phyloP scores from a whole-genome alignment of 2,888 invertebrate genomes.

The Leistus spinibarbis region DNA sequence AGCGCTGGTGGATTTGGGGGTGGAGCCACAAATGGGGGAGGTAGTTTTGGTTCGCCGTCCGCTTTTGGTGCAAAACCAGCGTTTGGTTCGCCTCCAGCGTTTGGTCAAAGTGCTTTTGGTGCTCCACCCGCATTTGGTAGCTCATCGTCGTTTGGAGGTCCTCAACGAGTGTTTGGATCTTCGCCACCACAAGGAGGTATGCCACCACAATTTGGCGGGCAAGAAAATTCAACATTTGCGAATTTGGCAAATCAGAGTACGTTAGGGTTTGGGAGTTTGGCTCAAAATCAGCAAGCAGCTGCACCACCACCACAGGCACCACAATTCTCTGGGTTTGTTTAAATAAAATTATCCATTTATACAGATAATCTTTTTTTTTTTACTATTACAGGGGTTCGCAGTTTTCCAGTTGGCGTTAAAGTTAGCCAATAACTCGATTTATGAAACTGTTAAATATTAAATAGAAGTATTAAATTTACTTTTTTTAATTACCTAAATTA shows the following conservation, averaged over 20 bases:
- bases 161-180: slow-evolving; percentile 55
- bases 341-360: neutral
- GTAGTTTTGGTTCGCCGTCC: slow-evolving; percentile 40
- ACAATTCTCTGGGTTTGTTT: slow-evolving; percentile 53
- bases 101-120: slow-evolving; percentile 52
- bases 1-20: neutral
- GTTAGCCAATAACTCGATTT: neutral
- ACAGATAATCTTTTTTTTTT: slow-evolving; percentile 2
- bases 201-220: slow-evolving; percentile 42
- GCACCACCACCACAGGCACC: slow-evolving; percentile 51
- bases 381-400: slow-evolving; percentile 52
- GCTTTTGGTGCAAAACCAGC: slow-evolving; percentile 46
- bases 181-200: slow-evolving; percentile 24
- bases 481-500: too few species aligned
- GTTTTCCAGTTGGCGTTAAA: slow-evolving; percentile 56
- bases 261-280: slow-evolving; percentile 68
- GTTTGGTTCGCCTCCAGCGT: slow-evolving; percentile 47
- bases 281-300: slow-evolving; percentile 57
- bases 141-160: slow-evolving; percentile 58
- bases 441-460: too few species aligned
- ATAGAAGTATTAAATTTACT: too few species aligned
- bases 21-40: slow-evolving; percentile 3
- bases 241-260: slow-evolving; percentile 68
- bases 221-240: slow-evolving; percentile 67
- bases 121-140: slow-evolving; percentile 59